Evolutionary conservation across 2,888 invertebrate genomes (phyloP).

Genomic region (Zelleria hepariella): DNA sequence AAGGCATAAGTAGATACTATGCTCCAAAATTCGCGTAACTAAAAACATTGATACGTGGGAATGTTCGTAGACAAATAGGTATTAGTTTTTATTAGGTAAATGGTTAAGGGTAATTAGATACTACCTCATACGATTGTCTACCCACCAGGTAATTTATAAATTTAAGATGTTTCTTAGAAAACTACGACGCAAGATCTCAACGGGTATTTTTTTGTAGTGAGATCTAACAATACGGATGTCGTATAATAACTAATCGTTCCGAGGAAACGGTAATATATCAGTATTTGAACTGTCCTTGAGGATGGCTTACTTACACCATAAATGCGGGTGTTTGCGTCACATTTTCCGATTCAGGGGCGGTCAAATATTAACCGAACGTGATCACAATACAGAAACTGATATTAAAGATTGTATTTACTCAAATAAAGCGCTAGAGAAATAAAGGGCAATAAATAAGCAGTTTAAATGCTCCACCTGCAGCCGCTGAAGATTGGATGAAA

Average conservation of each 20-base stretch:
- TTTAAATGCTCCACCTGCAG: background rate
- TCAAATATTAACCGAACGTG: conserved; percentile 49
- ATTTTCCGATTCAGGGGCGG: conserved; percentile 26
- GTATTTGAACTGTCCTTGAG: background rate
- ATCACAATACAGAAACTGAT: conserved; percentile 35
- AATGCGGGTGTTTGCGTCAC: background rate
- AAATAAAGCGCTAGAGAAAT: background rate
- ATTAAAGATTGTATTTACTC: conserved; percentile 12
- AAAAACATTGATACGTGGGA: too few species aligned
- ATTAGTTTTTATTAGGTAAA: too few species aligned
- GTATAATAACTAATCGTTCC: conserved; percentile 14
- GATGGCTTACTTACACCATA: conserved; percentile 1
- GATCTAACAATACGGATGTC: conserved; percentile 18
- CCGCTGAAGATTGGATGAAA: background rate
- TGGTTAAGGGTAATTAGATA: too few species aligned
- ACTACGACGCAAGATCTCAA: too few species aligned
- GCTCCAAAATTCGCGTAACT: too few species aligned
- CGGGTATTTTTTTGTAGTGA: too few species aligned
- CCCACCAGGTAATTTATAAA: too few species aligned
- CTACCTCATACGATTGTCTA: too few species aligned
- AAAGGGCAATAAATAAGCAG: background rate
- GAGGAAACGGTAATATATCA: background rate
- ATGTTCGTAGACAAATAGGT: too few species aligned
- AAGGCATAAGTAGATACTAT: too few species aligned
- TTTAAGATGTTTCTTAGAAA: too few species aligned